Evolutionary conservation across 2,888 invertebrate species (phyloP).

Genomic region (Minunthozetes semirufus): DNA sequence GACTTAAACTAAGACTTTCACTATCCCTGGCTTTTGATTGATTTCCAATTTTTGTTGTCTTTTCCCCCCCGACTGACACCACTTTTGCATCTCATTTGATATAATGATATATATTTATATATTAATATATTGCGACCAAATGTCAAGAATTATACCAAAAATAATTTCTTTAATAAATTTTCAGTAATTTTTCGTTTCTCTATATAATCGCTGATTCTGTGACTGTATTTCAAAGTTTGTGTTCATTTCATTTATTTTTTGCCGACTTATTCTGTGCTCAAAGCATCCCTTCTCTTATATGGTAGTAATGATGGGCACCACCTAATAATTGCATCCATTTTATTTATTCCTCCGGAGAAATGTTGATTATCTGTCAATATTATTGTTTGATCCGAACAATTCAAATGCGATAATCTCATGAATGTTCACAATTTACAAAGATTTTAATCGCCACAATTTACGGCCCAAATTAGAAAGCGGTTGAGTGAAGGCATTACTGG

Average conservation of each 20-base stretch:
- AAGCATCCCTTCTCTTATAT: not conserved
- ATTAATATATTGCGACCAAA: not conserved
- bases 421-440: too few species aligned
- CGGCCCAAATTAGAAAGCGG: too few species aligned
- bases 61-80: not conserved
- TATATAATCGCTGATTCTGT: too few species aligned
- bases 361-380: too few species aligned
- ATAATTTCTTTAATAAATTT: not conserved
- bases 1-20: not conserved
- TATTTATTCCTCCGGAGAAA: not conserved
- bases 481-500: not conserved
- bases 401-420: too few species aligned
- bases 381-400: too few species aligned
- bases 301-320: slow-evolving; percentile 1
- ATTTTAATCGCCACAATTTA: too few species aligned
- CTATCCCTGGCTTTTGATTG: not conserved
- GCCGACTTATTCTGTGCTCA: not conserved
- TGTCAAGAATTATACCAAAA: not conserved
- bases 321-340: not conserved
- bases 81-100: not conserved
- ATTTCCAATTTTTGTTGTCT: not conserved
- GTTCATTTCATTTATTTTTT: not conserved
- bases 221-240: not conserved
- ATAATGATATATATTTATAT: not conserved
- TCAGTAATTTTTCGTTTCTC: too few species aligned